Evolutionary conservation across 1,140 invertebrate species (phyloP).

Genomic region (Drosophila nannoptera): DNA sequence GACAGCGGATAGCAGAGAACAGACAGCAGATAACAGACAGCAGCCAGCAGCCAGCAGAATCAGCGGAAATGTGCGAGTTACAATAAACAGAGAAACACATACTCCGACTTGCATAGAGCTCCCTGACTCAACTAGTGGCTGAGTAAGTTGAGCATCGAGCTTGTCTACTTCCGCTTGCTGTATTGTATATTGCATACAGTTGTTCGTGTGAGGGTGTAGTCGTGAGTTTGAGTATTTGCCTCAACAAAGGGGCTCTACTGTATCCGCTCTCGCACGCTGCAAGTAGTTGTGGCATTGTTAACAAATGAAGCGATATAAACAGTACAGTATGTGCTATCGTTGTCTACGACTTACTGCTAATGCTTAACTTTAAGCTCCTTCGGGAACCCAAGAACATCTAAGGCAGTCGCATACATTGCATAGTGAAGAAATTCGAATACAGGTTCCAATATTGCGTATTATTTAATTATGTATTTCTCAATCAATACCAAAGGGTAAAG

Average conservation of each 20-base stretch:
- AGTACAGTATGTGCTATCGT: too few species aligned
- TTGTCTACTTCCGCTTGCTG: background rate
- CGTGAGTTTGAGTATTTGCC: background rate
- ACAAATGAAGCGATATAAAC: background rate
- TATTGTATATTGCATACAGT: background rate
- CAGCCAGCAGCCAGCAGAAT: conserved; percentile 15
- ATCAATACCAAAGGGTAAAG: too few species aligned
- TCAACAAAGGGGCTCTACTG: background rate
- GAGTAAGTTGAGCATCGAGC: background rate
- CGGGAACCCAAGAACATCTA: too few species aligned
- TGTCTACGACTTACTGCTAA: too few species aligned
- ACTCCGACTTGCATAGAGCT: background rate
- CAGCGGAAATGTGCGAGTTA: conserved; percentile 60
- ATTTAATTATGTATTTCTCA: too few species aligned
- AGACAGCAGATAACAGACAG: background rate
- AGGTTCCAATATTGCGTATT: too few species aligned
- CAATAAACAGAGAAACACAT: conserved; percentile 39
- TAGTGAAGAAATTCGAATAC: too few species aligned
- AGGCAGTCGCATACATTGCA: too few species aligned
- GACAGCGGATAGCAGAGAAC: too few species aligned
- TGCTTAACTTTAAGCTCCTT: too few species aligned
- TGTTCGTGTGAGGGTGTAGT: background rate
- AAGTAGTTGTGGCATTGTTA: background rate
- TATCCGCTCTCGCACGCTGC: background rate
- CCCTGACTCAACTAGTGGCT: conserved; percentile 5